Base-by-base conservation (phyloP, 2,113 vertebrate genomes). In the Sinocyclocheilus grahami region DNA sequence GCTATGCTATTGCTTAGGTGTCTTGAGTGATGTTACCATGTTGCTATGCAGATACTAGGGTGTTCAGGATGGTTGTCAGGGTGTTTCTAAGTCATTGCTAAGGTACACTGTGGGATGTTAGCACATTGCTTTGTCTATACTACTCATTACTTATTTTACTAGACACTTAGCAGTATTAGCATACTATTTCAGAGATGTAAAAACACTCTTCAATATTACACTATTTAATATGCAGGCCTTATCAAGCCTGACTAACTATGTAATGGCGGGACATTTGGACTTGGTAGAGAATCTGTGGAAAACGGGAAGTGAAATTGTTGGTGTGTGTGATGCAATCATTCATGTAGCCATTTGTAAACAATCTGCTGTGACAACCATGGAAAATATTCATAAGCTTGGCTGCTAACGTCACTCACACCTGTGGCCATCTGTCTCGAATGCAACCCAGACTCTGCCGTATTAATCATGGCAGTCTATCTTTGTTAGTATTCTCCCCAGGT, bases 381-480 rank as follows among this genome's bases (percentile, higher is more conserved):
- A 77, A 86, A 89, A 82, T 86, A 89, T 89, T 82, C 85, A 86
- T 78, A 75, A 82, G 67, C 82, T 33, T 82, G 82, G 82, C 60
- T 62, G 51, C 20, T 72, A 85, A 62, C 22, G 22, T 86, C 58
- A 27, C 11, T 48, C 51, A 60, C 87, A 87, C 85, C 82, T 87
- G 88, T 62, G 82, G 22, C 86, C 78, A 85, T 90, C 85, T 86
- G 77, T 86, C 77, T 82, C 62, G 24, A 77, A 89, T 18, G 4
- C 60, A 78, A 86, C n/a, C 9, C 62, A 77, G 60, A 71, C 74
- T 78, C 85, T 72, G 85, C 37, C 9, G 48, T 63, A 82, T 83
- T 88, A 85, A 80, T 82, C 24, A 77, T 46, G 24, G 27, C 78
- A 62, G 75, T 76, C 82, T 16, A n/a, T 84, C 60, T 86, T 83